Conservation (phyloP, 2,113 vertebrate species). For the Rhagologus leucostigma region DNA sequence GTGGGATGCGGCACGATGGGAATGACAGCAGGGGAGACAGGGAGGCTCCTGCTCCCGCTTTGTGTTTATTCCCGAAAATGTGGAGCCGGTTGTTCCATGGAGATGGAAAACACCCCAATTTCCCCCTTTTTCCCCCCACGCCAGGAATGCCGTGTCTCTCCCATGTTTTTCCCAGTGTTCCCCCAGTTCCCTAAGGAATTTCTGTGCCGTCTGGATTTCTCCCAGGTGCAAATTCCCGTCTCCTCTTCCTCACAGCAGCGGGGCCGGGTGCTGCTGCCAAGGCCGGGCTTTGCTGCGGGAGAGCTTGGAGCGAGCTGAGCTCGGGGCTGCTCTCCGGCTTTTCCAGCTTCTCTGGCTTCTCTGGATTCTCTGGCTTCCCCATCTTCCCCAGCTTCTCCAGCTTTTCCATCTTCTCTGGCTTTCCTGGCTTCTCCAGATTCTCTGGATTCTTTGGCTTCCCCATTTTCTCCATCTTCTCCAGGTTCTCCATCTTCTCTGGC, state of each 20-base stretch:
- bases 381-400: fast-evolving
- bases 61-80: not conserved
- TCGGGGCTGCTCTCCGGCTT: no score
- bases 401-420: not conserved
- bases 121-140: not conserved
- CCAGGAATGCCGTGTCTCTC: not conserved
- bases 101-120: not conserved
- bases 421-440: fast-evolving
- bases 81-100: not conserved
- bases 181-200: not conserved
- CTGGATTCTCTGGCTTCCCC: not conserved
- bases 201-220: not conserved
- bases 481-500: fast-evolving
- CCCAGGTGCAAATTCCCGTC: not conserved
- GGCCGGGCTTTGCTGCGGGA: not conserved
- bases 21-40: not conserved
- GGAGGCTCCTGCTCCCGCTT: not conserved
- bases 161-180: not conserved
- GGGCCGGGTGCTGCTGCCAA: not conserved
- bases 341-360: fast-evolving
- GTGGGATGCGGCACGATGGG: not conserved
- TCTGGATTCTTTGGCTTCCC: no score
- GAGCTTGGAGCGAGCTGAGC: not conserved
- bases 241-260: not conserved
- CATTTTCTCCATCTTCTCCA: no score